Conservation (phyloP, 2,797 vertebrate species). For the Darevskia mixta region DNA sequence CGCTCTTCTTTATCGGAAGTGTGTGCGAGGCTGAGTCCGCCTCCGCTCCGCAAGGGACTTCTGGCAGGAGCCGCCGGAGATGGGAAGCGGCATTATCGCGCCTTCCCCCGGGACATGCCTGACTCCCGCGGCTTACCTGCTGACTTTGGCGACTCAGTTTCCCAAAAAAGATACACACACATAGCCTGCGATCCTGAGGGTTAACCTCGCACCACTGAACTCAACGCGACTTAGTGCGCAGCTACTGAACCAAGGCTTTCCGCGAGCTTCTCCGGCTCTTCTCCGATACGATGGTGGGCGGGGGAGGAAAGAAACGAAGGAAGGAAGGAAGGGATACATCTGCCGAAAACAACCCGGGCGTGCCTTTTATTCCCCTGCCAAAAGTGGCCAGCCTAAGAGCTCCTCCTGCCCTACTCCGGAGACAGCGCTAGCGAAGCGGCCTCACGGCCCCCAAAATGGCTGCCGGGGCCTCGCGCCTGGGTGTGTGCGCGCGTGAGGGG, state of each 20-base stretch:
- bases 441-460: slow-evolving; percentile 9
- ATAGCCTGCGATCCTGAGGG: not conserved
- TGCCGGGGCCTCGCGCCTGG: not conserved
- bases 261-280: not conserved
- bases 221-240: not conserved
- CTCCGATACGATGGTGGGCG: not conserved
- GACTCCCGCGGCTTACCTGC: not conserved
- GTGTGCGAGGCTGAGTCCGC: too few species aligned
- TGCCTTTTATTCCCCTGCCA: not conserved
- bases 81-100: too few species aligned
- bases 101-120: not conserved
- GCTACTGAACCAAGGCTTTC: not conserved
- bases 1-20: too few species aligned
- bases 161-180: too few species aligned
- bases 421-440: not conserved
- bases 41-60: too few species aligned
- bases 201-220: not conserved
- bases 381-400: not conserved
- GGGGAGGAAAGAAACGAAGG: not conserved
- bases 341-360: not conserved
- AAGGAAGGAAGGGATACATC: not conserved
- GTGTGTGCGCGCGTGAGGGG: too few species aligned
- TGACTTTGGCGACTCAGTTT: not conserved
- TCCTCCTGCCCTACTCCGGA: not conserved
- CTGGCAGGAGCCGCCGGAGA: not conserved